Percentiles rank a stretch among this genome's conserved stretches.
Conservation (phyloP, 1,140 invertebrate genomes). For the Zaprionus ornatus region DNA sequence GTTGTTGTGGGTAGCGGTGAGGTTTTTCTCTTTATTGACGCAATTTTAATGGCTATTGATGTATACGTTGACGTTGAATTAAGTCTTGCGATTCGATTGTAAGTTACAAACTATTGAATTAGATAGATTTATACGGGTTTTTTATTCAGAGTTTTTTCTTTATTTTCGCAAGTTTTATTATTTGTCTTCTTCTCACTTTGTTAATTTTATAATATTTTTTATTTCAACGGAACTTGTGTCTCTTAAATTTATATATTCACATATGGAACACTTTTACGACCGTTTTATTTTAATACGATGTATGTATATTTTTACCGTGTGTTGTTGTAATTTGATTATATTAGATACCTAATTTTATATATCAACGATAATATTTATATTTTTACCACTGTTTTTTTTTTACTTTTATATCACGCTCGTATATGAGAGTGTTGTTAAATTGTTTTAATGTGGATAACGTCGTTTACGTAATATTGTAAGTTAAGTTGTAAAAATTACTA, state of each 20-base stretch:
- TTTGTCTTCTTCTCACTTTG: not conserved
- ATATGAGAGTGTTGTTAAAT: not conserved
- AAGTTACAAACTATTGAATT: not conserved
- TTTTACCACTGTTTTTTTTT: not conserved
- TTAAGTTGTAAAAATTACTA: not conserved
- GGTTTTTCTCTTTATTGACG: constrained; percentile 81
- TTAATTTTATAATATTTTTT: not conserved
- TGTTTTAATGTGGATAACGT: not conserved
- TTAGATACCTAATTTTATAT: not conserved
- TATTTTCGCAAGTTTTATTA: not conserved
- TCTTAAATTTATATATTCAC: not conserved
- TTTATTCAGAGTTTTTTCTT: not conserved
- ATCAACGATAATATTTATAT: not conserved
- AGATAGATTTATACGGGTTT: no score
- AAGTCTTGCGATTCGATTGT: constrained; percentile 18
- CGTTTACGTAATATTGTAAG: not conserved
- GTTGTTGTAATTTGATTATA: not conserved
- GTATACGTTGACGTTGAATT: constrained; percentile 59
- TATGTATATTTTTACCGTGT: not conserved
- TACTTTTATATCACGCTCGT: not conserved
- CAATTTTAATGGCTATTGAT: constrained; percentile 77
- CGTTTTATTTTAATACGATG: not conserved
- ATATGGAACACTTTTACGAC: not conserved
- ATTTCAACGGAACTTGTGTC: not conserved
- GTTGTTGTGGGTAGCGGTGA: constrained; percentile 72